Evolutionary conservation across 2,888 invertebrate genomes (phyloP), one percentile per base, ranked within the genome.

Genomic region (Scaptomyza flava): DNA sequence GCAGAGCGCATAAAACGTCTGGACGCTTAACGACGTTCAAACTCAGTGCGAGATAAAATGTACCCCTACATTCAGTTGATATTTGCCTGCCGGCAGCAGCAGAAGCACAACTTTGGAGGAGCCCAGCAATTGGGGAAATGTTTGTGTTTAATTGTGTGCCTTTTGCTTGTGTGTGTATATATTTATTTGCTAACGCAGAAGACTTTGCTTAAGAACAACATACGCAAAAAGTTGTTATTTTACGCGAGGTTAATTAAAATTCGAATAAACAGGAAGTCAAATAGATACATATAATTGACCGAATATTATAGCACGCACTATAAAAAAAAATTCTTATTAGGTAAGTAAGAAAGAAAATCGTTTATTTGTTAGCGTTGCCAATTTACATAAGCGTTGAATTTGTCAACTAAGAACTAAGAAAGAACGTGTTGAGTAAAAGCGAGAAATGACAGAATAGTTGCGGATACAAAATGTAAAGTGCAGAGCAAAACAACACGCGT

Each of bases 71-170:
- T 58, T 84, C 64, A 78, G 81, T 83, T 76, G 58, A 78, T 73
- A 73, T 79, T 81, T 76, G 79, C 64, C 74, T 77, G 72, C 79
- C 81, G 81, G 81, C 73, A 72, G 61, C 27, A 77, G 68, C 63
- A 62, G 75, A 69, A 68, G 75, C 72, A 57, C 72, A 63, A 53
- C 42, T 72, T 66, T 65, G 5, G n/a, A 59, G 54, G 53, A 71
- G 53, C 50, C 48, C 60, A 47, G 6, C 43, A 63, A 17, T 27
- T 27, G 62, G 64, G 43, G 57, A 45, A 54, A 71, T 67, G 57
- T 54, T 56, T 62, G 50, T 60, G 52, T 73, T 17, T 58, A 38
- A 27, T 47, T 69, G 31, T 63, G 34, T 67, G 54, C 41, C 61
- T 46, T 23, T 38, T 34, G 23, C 27, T 50, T 38, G 53, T 57